A percentile compares a stretch with the other conserved stretches of the same genome.
phyloP scores from a whole-genome alignment of 2,888 invertebrate species.

The Idaea biselata region DNA sequence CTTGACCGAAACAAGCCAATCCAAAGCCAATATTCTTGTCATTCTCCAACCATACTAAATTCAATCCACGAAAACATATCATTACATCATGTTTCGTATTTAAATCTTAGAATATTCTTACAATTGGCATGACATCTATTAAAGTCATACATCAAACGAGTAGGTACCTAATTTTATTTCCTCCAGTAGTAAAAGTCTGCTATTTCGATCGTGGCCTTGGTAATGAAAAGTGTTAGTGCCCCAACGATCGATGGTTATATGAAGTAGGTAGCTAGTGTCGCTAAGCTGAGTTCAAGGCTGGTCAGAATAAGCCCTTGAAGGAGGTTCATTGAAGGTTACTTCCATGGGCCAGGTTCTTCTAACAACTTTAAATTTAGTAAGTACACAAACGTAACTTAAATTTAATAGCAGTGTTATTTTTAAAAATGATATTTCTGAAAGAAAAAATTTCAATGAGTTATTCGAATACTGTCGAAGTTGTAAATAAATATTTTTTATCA shows the following conservation, averaged over 20 bases:
- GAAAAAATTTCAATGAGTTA: not conserved
- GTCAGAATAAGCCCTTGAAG: constrained; percentile 25
- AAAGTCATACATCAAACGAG: not conserved
- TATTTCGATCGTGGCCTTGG: constrained; percentile 57
- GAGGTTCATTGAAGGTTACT: not conserved
- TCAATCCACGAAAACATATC: no score
- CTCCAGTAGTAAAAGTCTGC: constrained; percentile 29
- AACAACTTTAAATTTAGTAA: constrained; percentile 3
- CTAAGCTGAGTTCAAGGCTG: constrained; percentile 53
- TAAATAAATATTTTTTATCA: no score
- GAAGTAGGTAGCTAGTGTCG: constrained; percentile 38
- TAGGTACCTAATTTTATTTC: constrained; percentile 4
- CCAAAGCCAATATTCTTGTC: no score
- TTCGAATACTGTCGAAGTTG: not conserved
- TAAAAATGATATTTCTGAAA: not conserved
- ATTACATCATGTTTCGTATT: not conserved
- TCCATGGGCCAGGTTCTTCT: not conserved
- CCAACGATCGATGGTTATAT: constrained; percentile 31
- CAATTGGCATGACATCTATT: not conserved
- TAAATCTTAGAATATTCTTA: not conserved
- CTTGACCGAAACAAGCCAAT: no score
- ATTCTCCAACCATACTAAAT: no score
- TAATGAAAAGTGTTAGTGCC: constrained; percentile 49
- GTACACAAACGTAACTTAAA: not conserved
- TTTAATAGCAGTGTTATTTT: not conserved